Percentiles rank a stretch among this genome's conserved stretches.
Conservation (phyloP, 2,113 vertebrate genomes). For the Phodopus roborovskii region DNA sequence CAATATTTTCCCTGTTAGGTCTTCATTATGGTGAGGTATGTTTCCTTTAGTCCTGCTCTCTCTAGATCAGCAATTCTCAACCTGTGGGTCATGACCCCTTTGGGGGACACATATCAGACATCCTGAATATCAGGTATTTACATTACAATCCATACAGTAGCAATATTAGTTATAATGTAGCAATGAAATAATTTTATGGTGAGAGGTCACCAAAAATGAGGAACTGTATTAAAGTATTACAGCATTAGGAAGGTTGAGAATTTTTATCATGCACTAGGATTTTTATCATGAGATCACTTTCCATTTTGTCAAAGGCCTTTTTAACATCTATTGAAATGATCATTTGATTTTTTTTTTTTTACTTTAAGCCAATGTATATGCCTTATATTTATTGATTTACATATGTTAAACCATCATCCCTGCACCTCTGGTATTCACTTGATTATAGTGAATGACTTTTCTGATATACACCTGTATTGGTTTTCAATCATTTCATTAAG, state of each 20-base stretch:
- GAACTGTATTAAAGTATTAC: neutral
- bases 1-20: neutral
- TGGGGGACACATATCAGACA: neutral
- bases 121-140: neutral
- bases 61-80: neutral
- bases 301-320: neutral
- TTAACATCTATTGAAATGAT: neutral
- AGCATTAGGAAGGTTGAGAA: neutral
- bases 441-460: too few relatives aligned
- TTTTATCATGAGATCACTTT: neutral
- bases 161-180: neutral
- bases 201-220: neutral
- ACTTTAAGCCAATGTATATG: neutral
- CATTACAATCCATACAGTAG: neutral
- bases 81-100: neutral
- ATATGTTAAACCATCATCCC: neutral
- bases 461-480: neutral
- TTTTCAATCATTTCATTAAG: neutral
- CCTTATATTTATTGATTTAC: neutral
- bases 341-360: neutral
- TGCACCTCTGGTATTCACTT: neutral
- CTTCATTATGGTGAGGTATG: neutral
- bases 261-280: neutral
- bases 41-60: neutral
- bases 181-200: neutral